Evolutionary conservation across 1,140 invertebrate genomes (phyloP).

Genomic region (Berghia stephanieae): DNA sequence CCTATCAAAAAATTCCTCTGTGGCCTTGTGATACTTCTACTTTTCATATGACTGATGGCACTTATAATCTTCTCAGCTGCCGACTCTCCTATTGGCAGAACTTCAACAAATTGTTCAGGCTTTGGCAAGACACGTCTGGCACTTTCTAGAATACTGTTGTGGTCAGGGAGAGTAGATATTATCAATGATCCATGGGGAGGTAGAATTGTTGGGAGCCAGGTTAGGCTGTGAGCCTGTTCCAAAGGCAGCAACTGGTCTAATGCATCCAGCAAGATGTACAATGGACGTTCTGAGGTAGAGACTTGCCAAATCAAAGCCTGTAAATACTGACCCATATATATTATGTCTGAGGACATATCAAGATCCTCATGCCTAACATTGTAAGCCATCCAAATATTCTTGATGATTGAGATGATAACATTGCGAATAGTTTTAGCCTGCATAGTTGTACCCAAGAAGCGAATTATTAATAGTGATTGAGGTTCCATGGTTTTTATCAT

Average conservation of each 20-base stretch:
- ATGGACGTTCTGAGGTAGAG: slow-evolving; percentile 28
- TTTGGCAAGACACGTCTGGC: slow-evolving; percentile 19
- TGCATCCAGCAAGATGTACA: slow-evolving; percentile 60
- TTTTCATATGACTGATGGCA: slow-evolving; percentile 29
- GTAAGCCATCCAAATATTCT: slow-evolving; percentile 40
- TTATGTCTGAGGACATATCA: slow-evolving; percentile 40
- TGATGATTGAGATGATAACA: slow-evolving; percentile 39
- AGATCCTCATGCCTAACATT: slow-evolving; percentile 32
- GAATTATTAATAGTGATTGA: slow-evolving; percentile 40
- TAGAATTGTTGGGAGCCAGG: slow-evolving; percentile 56
- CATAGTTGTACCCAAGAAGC: slow-evolving; percentile 51
- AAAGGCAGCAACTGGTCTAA: slow-evolving; percentile 54
- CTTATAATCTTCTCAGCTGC: slow-evolving; percentile 41
- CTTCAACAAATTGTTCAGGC: slow-evolving; percentile 38
- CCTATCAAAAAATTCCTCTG: slow-evolving; percentile 41
- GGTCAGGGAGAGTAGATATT: slow-evolving; percentile 68
- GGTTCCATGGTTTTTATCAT: slow-evolving; percentile 40
- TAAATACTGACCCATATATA: slow-evolving; percentile 43
- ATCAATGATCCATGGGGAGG: slow-evolving; percentile 72
- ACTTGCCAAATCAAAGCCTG: slow-evolving; percentile 40
- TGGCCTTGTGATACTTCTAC: slow-evolving; percentile 39
- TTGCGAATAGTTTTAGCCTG: slow-evolving; percentile 39
- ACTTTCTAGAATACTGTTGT: slow-evolving; percentile 38
- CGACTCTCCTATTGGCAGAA: slow-evolving; percentile 33
- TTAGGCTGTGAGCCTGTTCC: slow-evolving; percentile 48